Conservation (phyloP, 2,797 vertebrate species). For the Hippoglossus hippoglossus region DNA sequence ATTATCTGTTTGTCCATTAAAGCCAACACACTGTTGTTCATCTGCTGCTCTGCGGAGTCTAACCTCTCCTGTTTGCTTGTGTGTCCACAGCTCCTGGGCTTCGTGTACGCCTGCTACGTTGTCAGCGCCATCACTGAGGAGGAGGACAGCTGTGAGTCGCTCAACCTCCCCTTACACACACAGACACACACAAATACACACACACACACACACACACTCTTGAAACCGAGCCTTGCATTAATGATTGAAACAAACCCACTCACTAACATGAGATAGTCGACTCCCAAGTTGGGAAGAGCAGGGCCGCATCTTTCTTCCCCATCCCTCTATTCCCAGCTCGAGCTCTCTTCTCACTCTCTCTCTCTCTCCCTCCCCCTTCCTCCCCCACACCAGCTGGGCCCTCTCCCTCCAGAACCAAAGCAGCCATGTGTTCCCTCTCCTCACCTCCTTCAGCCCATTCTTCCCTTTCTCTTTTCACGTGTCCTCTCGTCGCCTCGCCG, state of each 20-base stretch:
- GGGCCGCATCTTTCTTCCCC: conserved; percentile 36
- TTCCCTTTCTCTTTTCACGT: conserved; percentile 43
- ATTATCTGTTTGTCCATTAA: conserved; percentile 15
- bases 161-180: conserved; percentile 35
- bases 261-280: conserved; percentile 40
- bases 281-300: conserved; percentile 24
- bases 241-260: conserved; percentile 41
- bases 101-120: conserved; percentile 91
- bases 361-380: conserved; percentile 31
- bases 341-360: conserved; percentile 24
- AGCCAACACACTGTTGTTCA: conserved; percentile 33
- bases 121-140: conserved; percentile 92
- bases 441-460: conserved; percentile 53
- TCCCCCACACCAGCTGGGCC: conserved; percentile 74
- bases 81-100: conserved; percentile 89
- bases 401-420: conserved; percentile 51
- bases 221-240: conserved; percentile 38
- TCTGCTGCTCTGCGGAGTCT: conserved; percentile 31
- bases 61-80: conserved; percentile 62
- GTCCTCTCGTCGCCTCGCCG: conserved; percentile 13
- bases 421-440: conserved; percentile 62
- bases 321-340: too few species aligned
- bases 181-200: conserved; percentile 11
- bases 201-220: conserved; percentile 8
- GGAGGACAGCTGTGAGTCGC: conserved; percentile 94